phyloP scores from a whole-genome alignment of 1,140 invertebrate genomes.

The Ruditapes philippinarum region DNA sequence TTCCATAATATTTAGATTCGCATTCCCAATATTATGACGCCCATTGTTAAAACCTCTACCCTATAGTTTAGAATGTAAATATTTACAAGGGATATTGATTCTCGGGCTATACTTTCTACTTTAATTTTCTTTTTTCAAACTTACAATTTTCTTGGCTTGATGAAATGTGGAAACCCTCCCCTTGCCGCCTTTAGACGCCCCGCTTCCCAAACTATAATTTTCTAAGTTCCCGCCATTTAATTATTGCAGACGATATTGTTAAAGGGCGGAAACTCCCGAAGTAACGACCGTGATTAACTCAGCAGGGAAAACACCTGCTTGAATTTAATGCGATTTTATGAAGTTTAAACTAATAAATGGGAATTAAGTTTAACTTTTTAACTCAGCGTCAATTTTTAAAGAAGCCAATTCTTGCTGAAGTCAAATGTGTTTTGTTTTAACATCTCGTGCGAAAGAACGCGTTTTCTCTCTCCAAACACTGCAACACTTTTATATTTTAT shows the following conservation, averaged over 20 bases:
- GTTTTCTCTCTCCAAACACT: too few relatives aligned
- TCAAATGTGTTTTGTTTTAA: neutral
- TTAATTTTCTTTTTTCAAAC: conserved; percentile 30
- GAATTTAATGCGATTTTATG: conserved; percentile 51
- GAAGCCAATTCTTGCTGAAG: neutral
- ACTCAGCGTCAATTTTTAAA: neutral
- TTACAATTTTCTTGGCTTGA: conserved; percentile 38
- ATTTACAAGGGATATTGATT: neutral
- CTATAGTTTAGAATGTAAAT: neutral
- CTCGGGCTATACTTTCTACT: neutral
- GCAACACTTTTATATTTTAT: too few relatives aligned
- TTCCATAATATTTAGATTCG: too few relatives aligned
- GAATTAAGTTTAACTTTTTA: conserved; percentile 40
- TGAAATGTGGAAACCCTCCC: conserved; percentile 46
- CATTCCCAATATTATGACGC: too few relatives aligned
- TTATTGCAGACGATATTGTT: conserved; percentile 38
- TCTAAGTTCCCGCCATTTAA: conserved; percentile 60
- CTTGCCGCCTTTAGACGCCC: conserved; percentile 50
- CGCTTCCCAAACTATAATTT: conserved; percentile 26
- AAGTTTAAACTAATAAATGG: conserved; percentile 45
- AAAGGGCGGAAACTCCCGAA: conserved; percentile 48
- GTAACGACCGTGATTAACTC: conserved; percentile 40
- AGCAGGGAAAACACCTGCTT: conserved; percentile 23
- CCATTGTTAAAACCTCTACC: too few relatives aligned
- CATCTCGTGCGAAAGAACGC: neutral